Evolutionary conservation across 2,797 vertebrate genomes (phyloP).

Genomic region (Nyctibius grandis): DNA sequence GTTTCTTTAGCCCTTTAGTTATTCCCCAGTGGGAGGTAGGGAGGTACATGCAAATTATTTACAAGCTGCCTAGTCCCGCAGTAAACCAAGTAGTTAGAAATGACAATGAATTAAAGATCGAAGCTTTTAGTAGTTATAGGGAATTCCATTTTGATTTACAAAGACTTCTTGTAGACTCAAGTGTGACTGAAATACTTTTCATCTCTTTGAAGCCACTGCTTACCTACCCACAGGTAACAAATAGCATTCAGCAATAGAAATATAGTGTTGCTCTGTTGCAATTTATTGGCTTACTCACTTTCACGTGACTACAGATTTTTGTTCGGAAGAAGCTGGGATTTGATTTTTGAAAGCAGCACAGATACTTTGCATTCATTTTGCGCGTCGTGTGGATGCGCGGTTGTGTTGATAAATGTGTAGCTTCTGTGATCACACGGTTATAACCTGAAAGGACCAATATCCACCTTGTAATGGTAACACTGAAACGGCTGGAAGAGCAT

Average conservation of each 20-base stretch:
- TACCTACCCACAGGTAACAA: neutral
- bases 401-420: neutral
- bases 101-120: neutral
- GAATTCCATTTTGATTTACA: neutral
- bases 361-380: neutral
- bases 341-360: neutral
- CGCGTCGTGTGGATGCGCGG: fast-evolving
- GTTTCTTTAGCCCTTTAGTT: neutral
- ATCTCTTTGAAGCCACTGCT: constrained; percentile 27
- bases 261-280: neutral
- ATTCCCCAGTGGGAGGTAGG: neutral
- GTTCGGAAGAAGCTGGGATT: neutral
- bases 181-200: neutral
- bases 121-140: neutral
- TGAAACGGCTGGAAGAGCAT: neutral
- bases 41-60: neutral
- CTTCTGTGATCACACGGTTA: neutral
- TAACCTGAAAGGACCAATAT: neutral
- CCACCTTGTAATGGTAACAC: neutral
- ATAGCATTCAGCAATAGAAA: neutral
- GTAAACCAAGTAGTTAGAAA: neutral
- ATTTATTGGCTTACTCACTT: neutral
- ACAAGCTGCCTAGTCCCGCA: neutral
- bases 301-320: neutral
- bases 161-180: neutral